A percentile compares a stretch with the other conserved stretches of the same genome.
Conservation (phyloP, 2,888 invertebrate genomes). For the Electrophaes corylata region DNA sequence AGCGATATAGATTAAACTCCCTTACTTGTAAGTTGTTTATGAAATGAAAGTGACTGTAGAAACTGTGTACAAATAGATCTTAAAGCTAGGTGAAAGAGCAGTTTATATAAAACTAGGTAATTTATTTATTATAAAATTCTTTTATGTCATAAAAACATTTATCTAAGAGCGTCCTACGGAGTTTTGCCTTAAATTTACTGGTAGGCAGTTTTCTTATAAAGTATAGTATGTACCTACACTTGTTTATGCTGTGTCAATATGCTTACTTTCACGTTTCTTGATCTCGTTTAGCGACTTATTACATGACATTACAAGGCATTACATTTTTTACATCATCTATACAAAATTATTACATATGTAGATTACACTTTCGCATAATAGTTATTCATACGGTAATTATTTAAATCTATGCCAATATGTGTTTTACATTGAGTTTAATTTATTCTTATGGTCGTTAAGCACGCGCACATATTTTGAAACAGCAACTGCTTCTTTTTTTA, state of each 20-base stretch:
- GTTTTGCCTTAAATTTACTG: too few relatives aligned
- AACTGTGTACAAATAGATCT: too few relatives aligned
- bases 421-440: slow-evolving; percentile 4
- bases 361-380: slow-evolving; percentile 37
- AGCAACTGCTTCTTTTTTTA: too few relatives aligned
- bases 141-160: too few relatives aligned
- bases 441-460: slow-evolving; percentile 4
- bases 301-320: slow-evolving; percentile 1
- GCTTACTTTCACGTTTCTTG: not conserved
- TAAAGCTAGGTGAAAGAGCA: too few relatives aligned
- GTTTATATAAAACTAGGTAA: too few relatives aligned
- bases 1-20: too few relatives aligned
- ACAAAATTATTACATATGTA: slow-evolving; percentile 28
- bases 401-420: slow-evolving; percentile 17
- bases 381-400: slow-evolving; percentile 15
- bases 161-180: too few relatives aligned
- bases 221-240: not conserved
- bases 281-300: slow-evolving; percentile 10
- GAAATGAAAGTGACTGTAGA: too few relatives aligned
- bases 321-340: slow-evolving; percentile 21
- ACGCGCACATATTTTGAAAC: slow-evolving; percentile 6
- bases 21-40: too few relatives aligned
- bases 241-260: slow-evolving; percentile 5
- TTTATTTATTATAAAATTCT: too few relatives aligned
- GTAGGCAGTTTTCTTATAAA: too few relatives aligned